A percentile compares a stretch with the other conserved stretches of the same genome.
These are phyloP conservation scores for Atethmia centrago DNA, from an alignment of 2,888 invertebrate species.

Conservation along the genomic window DNA sequence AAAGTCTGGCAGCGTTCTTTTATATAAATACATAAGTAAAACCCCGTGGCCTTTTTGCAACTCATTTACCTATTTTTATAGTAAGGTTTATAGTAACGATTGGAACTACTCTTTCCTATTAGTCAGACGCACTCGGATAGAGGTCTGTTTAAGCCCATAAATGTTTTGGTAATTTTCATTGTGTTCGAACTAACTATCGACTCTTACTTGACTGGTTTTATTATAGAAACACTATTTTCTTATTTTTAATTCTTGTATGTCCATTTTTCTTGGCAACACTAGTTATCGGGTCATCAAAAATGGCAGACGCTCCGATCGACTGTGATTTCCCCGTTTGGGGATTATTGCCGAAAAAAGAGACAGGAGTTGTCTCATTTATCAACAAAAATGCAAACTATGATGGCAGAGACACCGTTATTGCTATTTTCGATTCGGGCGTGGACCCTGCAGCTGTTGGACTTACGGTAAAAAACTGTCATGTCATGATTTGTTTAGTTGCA, in stretches of 20 bases:
- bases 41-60: neutral
- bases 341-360: slow-evolving; percentile 98
- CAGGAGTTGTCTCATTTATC: slow-evolving; percentile 96
- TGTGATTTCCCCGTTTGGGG: slow-evolving; percentile 95
- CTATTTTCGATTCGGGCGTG: slow-evolving; percentile 99
- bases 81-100: neutral
- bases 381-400: slow-evolving; percentile 97
- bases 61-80: neutral
- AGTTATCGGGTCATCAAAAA: slow-evolving; percentile 87
- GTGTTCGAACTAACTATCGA: neutral
- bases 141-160: no score
- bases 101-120: neutral
- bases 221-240: neutral
- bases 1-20: no score
- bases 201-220: neutral
- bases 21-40: neutral
- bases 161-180: neutral
- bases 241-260: neutral
- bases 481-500: slow-evolving; percentile 84
- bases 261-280: slow-evolving; percentile 69
- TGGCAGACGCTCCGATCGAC: slow-evolving; percentile 90
- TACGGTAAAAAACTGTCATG: slow-evolving; percentile 92
- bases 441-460: slow-evolving; percentile 99
- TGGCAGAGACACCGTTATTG: slow-evolving; percentile 97
- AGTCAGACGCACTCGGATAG: neutral